Evolutionary conservation across 2,888 invertebrate genomes (phyloP).

Genomic region (Pristionchus exspectatus): DNA sequence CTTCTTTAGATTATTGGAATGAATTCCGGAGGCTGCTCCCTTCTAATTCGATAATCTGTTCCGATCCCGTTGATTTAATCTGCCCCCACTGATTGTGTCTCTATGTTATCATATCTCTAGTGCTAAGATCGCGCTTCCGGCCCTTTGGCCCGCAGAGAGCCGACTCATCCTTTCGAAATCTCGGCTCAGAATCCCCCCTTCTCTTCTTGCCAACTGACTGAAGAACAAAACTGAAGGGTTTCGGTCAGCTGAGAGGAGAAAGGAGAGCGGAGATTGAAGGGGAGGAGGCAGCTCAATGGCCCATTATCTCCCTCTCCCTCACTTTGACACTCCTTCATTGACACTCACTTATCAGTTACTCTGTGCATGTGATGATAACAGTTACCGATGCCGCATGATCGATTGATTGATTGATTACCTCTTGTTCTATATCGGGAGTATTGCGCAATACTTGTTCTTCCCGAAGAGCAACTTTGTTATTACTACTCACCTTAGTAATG

Average conservation of each 20-base stretch:
- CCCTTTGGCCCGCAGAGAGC: neutral
- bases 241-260: slow-evolving; percentile 30
- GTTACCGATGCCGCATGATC: neutral
- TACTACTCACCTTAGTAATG: neutral
- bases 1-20: neutral
- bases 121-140: neutral
- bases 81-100: neutral
- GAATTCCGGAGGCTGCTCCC: neutral
- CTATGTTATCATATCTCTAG: neutral
- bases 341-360: neutral
- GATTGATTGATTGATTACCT: neutral
- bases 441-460: neutral
- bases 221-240: slow-evolving; percentile 32
- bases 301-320: neutral
- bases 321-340: neutral
- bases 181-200: neutral
- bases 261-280: neutral
- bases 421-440: neutral
- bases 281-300: too few species aligned
- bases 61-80: slow-evolving; percentile 4
- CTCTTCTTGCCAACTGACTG: neutral
- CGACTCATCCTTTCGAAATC: slow-evolving; percentile 32
- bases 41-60: neutral
- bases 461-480: neutral
- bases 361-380: neutral